phyloP scores from a whole-genome alignment of 2,113 vertebrate genomes.

The Maccullochella peelii region DNA sequence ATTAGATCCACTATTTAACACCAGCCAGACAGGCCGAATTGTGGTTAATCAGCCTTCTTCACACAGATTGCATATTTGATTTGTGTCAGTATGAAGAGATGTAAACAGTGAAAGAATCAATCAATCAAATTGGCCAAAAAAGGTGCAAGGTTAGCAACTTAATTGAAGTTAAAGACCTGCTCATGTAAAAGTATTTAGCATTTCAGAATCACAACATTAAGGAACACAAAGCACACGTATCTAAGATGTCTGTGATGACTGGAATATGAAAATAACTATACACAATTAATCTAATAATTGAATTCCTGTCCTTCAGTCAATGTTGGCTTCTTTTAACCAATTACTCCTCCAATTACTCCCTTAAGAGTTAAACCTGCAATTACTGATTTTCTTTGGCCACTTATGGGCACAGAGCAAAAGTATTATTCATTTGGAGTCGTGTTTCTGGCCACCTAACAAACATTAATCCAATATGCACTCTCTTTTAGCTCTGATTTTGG shows the following conservation, averaged over 20 bases:
- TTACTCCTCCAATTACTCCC: too few species aligned
- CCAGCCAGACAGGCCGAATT: background rate
- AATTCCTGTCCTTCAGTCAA: background rate
- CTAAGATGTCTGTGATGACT: background rate
- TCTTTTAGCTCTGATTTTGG: too few species aligned
- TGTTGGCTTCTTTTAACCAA: too few species aligned
- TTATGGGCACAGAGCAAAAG: too few species aligned
- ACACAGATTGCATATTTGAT: slow-evolving; percentile 1
- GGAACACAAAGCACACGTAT: background rate
- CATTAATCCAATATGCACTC: too few species aligned
- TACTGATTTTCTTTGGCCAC: too few species aligned
- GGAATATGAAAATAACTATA: background rate
- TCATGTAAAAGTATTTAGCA: background rate
- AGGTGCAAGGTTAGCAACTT: background rate
- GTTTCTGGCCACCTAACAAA: too few species aligned
- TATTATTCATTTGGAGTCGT: too few species aligned
- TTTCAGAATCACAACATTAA: background rate
- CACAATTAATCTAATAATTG: too few species aligned
- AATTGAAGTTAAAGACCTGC: background rate
- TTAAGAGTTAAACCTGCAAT: too few species aligned
- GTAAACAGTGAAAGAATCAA: slow-evolving; percentile 1
- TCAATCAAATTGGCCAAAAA: background rate
- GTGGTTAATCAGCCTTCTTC: background rate
- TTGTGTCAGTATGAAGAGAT: background rate
- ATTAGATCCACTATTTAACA: slow-evolving; percentile 37